Percentiles rank a stretch among this genome's conserved stretches.
These are phyloP conservation scores for Mus musculus DNA, from an alignment of 2,113 vertebrate species.

Conservation along the genomic window DNA sequence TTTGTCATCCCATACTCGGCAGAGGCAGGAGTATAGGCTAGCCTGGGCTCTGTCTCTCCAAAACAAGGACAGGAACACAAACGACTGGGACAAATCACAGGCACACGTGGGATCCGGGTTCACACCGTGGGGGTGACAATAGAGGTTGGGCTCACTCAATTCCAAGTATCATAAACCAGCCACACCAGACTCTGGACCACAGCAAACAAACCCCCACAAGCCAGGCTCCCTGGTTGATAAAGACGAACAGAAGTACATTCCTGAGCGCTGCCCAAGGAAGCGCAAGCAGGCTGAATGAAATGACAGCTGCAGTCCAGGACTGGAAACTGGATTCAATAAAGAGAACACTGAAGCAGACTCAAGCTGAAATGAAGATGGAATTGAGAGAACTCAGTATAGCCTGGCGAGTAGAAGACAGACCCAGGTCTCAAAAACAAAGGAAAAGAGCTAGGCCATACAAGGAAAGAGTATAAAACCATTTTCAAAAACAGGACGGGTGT, in stretches of 20 bases:
- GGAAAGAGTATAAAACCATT: neutral
- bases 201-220: neutral
- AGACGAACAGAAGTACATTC: neutral
- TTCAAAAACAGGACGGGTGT: neutral
- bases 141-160: neutral
- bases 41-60: neutral
- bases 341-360: neutral
- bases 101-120: neutral
- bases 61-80: neutral
- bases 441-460: neutral
- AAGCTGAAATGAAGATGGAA: neutral
- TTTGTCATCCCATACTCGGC: neutral
- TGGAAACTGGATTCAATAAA: neutral
- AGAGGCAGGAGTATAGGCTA: neutral
- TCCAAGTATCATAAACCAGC: neutral
- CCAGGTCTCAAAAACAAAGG: neutral
- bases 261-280: neutral
- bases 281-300: neutral
- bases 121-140: neutral
- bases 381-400: neutral
- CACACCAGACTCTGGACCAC: neutral
- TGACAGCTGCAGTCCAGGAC: neutral
- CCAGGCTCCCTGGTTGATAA: neutral
- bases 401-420: neutral
- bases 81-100: neutral